Base-by-base conservation (phyloP, 2,888 invertebrate genomes). In the Coelopa pilipes region DNA sequence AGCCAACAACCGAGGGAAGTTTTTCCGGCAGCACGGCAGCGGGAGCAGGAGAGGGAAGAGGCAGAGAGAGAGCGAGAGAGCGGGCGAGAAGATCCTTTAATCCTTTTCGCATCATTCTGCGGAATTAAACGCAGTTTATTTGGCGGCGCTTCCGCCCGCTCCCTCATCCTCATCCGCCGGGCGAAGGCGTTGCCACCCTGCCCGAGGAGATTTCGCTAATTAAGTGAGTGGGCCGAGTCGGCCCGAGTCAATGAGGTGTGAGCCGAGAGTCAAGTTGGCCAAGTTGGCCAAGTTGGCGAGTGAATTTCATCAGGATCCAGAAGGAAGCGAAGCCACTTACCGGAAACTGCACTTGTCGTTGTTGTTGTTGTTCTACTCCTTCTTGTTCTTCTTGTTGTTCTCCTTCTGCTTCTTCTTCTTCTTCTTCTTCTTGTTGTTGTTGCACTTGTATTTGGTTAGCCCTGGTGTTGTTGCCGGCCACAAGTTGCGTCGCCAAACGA, bases 101-200 rank as follows among this genome's bases (percentile, higher is more conserved):
- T 63, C 70, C 50, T 45, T 62, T 62, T 70, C 63, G 49, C 62
- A 62, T 50, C 24, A 70, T 34, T 47, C 21, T 50, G 59, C 60
- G 21, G 49, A 70, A 70, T 60, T 70, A 70, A 70, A 60, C 59
- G n/a, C 21, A 49, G 60, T 70, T 70, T 60, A 70, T 70, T 70
- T 70, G 46, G 70, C 70, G 70, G 47, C 60, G 60, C 60, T 24
- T 46, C 34, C 34, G 69, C 47, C n/a, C 17, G 46, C 47, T 47
- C 19, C 17, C 13, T 13, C 59, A n/a, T n/a, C 12, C n/a, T 57
- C 53, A 45, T 15, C 19, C 46, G 69, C 17, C 69, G 17, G 69
- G 53, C 3, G 53, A 12, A 10, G 60, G 12, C 21, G 46, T 47
- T 65, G 46, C 50, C 19, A 45, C 24, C 17, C 46, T 45, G 45